phyloP scores from a whole-genome alignment of 2,888 invertebrate genomes.

The Scaptomyza flava region DNA sequence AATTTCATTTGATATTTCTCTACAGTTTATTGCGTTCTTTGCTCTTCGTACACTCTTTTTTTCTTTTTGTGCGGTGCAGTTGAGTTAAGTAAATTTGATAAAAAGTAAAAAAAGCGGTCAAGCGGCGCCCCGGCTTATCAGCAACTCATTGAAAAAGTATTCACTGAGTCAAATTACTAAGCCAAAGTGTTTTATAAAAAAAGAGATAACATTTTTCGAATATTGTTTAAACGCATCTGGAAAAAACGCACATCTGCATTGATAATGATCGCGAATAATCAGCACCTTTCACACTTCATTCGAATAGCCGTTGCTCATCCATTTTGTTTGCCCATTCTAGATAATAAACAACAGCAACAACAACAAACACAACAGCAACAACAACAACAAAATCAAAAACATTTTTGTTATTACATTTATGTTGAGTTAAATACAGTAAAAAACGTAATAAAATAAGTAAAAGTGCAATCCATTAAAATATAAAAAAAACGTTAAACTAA shows the following conservation, averaged over 20 bases:
- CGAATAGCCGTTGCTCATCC: conserved; percentile 27
- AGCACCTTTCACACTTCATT: conserved; percentile 31
- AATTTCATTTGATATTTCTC: conserved; percentile 65
- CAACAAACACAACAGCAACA: conserved; percentile 36
- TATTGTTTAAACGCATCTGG: conserved; percentile 1
- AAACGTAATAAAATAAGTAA: conserved; percentile 51
- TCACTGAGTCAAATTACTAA: conserved; percentile 18
- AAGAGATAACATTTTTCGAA: background rate
- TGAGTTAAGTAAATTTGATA: conserved; percentile 42
- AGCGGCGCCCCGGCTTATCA: conserved; percentile 48
- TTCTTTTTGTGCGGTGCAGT: conserved; percentile 4
- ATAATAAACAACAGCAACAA: conserved; percentile 58
- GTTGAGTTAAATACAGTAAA: conserved; percentile 73
- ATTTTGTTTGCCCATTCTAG: conserved; percentile 52
- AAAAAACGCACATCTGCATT: conserved; percentile 31
- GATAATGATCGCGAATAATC: conserved; percentile 35
- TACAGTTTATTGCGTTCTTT: conserved; percentile 47
- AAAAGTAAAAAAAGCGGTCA: conserved; percentile 18
- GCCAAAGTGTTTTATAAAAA: conserved; percentile 24
- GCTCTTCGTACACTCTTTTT: no score
- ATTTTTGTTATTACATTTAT: conserved; percentile 79
- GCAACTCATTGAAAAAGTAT: conserved; percentile 42
- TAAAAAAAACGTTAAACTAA: conserved; percentile 46
- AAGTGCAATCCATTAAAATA: conserved; percentile 70
- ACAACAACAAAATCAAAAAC: conserved; percentile 59